phyloP scores from a whole-genome alignment of 2,797 vertebrate species.

The Phataginus tricuspis region DNA sequence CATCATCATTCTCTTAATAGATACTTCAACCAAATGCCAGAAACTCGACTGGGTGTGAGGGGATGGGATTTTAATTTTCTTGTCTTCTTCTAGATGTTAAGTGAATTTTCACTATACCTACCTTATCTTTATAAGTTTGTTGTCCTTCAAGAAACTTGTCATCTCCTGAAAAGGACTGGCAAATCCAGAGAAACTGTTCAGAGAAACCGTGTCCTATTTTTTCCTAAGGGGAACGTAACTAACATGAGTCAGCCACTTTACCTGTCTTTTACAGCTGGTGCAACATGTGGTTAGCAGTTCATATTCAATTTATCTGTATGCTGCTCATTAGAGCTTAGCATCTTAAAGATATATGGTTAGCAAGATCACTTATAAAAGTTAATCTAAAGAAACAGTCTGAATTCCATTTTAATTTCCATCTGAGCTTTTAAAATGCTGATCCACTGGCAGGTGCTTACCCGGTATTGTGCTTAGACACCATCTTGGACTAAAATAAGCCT shows the following conservation, averaged over 20 bases:
- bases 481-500: conserved; percentile 59
- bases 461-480: conserved; percentile 35
- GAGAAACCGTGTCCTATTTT: not conserved
- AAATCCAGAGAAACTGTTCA: conserved; percentile 6
- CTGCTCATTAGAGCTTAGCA: not conserved
- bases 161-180: not conserved
- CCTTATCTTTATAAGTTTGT: not conserved
- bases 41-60: not conserved
- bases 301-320: not conserved
- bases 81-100: not conserved
- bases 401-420: conserved; percentile 24
- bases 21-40: not conserved
- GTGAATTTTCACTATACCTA: not conserved
- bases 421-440: not conserved
- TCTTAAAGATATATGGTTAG: conserved; percentile 20
- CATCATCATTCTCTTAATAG: not conserved
- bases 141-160: conserved; percentile 18
- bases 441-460: not conserved
- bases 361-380: conserved; percentile 32
- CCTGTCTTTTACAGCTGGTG: not conserved
- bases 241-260: not conserved
- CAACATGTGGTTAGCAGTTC: not conserved
- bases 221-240: not conserved
- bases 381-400: not conserved
- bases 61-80: not conserved